Conservation (phyloP, 2,797 vertebrate genomes). For the Notolepis coatsorum region DNA sequence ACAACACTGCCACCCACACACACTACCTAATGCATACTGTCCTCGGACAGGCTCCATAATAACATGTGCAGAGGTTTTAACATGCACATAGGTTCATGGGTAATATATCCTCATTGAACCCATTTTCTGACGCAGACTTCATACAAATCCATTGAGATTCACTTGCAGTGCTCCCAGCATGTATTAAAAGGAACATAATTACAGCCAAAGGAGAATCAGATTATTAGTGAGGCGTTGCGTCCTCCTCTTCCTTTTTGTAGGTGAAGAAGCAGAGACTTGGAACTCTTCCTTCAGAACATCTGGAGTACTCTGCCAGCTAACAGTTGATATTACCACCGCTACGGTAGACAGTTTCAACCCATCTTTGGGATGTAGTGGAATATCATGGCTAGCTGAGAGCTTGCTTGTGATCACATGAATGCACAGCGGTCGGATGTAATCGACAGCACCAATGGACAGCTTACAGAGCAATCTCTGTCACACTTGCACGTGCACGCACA, state of each 20-base stretch:
- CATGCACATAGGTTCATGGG: too few species aligned
- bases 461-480: not conserved
- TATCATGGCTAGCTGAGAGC: not conserved
- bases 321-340: conserved; percentile 45
- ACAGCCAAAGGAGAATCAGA: conserved; percentile 75
- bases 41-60: too few species aligned
- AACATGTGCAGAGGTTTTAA: too few species aligned
- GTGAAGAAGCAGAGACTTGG: conserved; percentile 37
- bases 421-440: conserved; percentile 1
- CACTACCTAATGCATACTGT: too few species aligned
- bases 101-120: too few species aligned
- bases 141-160: too few species aligned
- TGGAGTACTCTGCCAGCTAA: conserved; percentile 38
- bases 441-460: conserved; percentile 29
- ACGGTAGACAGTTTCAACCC: conserved; percentile 35
- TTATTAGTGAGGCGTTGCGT: conserved; percentile 64
- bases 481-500: not conserved
- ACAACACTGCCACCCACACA: too few species aligned
- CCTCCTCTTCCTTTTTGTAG: conserved; percentile 54
- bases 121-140: too few species aligned
- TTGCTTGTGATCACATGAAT: conserved; percentile 4
- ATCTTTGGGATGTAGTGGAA: conserved; percentile 6
- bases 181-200: conserved; percentile 69
- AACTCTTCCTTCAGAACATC: conserved; percentile 60
- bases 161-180: too few species aligned